Conservation (phyloP, 2,797 vertebrate genomes). For the Loriculus beryllinus region DNA sequence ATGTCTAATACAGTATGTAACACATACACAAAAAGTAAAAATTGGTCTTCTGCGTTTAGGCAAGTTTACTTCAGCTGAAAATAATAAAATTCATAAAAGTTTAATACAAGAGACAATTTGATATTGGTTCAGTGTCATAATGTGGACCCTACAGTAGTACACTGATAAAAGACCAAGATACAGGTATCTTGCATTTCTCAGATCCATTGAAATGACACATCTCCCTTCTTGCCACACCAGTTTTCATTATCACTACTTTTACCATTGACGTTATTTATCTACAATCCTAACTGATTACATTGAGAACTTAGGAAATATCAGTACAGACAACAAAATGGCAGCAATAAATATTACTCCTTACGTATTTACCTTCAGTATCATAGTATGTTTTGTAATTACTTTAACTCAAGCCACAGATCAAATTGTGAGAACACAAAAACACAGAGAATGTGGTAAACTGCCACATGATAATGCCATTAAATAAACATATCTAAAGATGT, state of each 20-base stretch:
- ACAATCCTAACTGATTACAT: not conserved
- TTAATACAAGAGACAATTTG: not conserved
- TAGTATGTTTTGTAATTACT: not conserved
- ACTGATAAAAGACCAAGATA: not conserved
- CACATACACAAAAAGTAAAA: not conserved
- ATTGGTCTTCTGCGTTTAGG: not conserved
- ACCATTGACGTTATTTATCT: not conserved
- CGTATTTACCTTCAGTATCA: not conserved
- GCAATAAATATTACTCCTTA: not conserved
- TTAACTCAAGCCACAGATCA: not conserved
- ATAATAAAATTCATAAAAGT: not conserved
- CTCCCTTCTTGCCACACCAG: not conserved
- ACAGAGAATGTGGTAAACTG: not conserved
- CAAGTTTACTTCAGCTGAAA: not conserved
- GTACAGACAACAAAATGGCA: not conserved
- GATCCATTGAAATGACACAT: not conserved
- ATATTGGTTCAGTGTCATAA: not conserved
- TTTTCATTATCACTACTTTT: not conserved
- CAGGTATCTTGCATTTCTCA: not conserved
- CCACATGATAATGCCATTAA: not conserved
- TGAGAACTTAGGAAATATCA: not conserved
- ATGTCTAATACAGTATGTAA: not conserved
- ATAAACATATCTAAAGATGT: not conserved
- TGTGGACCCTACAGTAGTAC: not conserved
- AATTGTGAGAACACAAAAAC: not conserved